Evolutionary conservation across 1,140 invertebrate species (phyloP).

Genomic region (Cepaea nemoralis): DNA sequence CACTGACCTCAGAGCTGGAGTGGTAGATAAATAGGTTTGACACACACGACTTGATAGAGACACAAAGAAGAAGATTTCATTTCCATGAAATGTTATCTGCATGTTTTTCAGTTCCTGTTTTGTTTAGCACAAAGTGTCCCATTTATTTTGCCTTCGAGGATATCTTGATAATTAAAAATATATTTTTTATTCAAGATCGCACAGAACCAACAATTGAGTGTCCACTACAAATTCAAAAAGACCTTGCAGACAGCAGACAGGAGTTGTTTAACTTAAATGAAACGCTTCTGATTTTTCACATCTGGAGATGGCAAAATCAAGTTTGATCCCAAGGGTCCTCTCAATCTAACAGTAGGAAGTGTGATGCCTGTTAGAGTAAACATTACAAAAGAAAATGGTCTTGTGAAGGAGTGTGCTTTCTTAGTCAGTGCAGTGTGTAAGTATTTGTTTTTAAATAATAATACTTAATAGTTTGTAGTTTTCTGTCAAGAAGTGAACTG

Average conservation of each 20-base stretch:
- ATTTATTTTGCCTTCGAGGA: too few relatives aligned
- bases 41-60: too few relatives aligned
- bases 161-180: not conserved
- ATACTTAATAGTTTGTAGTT: too few relatives aligned
- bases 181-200: not conserved
- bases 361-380: constrained; percentile 2
- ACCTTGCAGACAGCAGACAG: not conserved
- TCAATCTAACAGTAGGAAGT: constrained; percentile 8
- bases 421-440: constrained; percentile 4
- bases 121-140: too few relatives aligned
- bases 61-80: too few relatives aligned
- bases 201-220: not conserved
- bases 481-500: too few relatives aligned
- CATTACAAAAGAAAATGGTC: constrained; percentile 15
- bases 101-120: too few relatives aligned
- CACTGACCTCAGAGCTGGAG: too few relatives aligned
- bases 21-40: too few relatives aligned
- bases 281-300: not conserved
- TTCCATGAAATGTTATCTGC: too few relatives aligned
- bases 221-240: not conserved
- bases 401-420: constrained; percentile 27
- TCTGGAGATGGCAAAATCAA: not conserved
- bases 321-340: not conserved
- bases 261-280: constrained; percentile 5
- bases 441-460: not conserved